Evolutionary conservation across 2,113 vertebrate species (phyloP), one percentile per base, ranked within the genome.

Genomic region (Megaleporinus macrocephalus): DNA sequence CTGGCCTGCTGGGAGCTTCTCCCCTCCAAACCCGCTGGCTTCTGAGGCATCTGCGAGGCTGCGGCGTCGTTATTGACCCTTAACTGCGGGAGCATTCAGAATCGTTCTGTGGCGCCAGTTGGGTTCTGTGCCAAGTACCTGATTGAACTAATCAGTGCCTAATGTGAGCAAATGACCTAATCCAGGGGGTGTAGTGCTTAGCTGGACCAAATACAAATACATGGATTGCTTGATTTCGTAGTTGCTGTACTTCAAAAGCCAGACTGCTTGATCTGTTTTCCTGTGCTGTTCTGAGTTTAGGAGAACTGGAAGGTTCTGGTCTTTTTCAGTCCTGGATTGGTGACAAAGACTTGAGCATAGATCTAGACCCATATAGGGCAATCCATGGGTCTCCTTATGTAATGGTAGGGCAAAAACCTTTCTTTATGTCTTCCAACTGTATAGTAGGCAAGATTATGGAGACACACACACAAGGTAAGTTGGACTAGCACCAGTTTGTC

Each of bases 121-220:
- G 47, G 47, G 41, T 61, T 72, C 53, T 83, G 76, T 63, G 61
- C 66, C 71, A 74, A 33, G 44, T n/a, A 27, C 44, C 59, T 76
- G 84, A 71, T 74, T 82, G 41, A 79, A 70, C 24, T 75, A 59
- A 78, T 79, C 73, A 70, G 59, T 76, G 75, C 76, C 36, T 49
- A 75, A 75, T 24, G 62, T 69, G 53, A 63, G 33, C 30, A 75
- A 68, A 74, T 33, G 36, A 44, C 59, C 44, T 62, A 36, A 74
- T 74, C 3, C 20, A 65, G 30, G 69, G 51, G 51, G 68, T 73
- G 51, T 13, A 16, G 33, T 65, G 63, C 71, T 62, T 29, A 36
- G 12, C 27, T 78, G 2, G 69, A 68, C 66, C 66, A 53, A 49
- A 73, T 55, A 26, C 26, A 81, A 84, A 68, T 70, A 65, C 49